Conservation (phyloP, 2,888 invertebrate species). For the Baccha elongata region DNA sequence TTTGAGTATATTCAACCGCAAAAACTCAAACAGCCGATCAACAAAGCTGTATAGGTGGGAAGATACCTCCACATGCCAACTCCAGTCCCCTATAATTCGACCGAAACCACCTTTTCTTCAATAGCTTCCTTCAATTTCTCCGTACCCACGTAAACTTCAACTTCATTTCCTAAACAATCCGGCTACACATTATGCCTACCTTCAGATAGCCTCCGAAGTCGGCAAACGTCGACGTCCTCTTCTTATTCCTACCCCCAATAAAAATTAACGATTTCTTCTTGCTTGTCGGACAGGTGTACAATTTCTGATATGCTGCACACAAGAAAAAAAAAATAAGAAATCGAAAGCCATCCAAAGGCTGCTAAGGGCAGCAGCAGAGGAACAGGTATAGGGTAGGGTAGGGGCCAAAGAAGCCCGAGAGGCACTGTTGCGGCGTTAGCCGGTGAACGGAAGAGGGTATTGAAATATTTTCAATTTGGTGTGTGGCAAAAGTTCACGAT, state of each 20-base stretch:
- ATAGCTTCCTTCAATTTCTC: constrained; percentile 44
- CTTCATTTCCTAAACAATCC: constrained; percentile 69
- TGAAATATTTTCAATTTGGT: constrained; percentile 70
- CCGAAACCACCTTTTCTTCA: constrained; percentile 29
- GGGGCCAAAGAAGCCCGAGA: background rate
- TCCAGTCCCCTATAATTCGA: constrained; percentile 3
- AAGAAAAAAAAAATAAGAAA: constrained; percentile 45
- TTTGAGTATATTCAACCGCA: constrained; percentile 25
- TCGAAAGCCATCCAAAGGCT: constrained; percentile 22
- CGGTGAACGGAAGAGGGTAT: constrained; percentile 41
- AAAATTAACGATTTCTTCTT: constrained; percentile 72
- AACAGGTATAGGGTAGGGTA: background rate
- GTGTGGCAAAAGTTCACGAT: constrained; percentile 60
- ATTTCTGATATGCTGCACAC: constrained; percentile 68
- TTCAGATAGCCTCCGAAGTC: constrained; percentile 49
- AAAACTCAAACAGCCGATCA: constrained; percentile 18
- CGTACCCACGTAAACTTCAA: constrained; percentile 59
- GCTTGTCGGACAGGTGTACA: constrained; percentile 70
- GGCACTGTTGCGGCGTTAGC: constrained; percentile 16
- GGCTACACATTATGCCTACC: constrained; percentile 67
- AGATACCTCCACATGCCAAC: background rate
- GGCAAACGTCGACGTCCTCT: constrained; percentile 33
- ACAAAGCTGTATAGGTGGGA: background rate
- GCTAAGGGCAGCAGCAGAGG: background rate
- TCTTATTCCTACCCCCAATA: constrained; percentile 59